Percentiles rank a stretch among this genome's conserved stretches.
phyloP scores from a whole-genome alignment of 2,113 vertebrate genomes.

The Dolichallabes microphthalmus region DNA sequence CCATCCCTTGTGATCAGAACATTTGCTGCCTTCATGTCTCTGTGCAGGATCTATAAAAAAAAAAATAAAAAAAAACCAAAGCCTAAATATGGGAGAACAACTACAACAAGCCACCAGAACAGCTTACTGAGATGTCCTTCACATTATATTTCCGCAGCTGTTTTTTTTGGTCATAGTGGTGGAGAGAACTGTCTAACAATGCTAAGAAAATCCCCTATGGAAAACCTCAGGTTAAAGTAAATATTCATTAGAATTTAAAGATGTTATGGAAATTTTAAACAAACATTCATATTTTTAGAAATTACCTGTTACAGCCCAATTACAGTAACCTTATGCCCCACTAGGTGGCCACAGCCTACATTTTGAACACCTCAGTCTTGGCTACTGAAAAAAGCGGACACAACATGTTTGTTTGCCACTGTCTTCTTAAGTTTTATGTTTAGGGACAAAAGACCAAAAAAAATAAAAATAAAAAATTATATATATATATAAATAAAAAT shows the following conservation, averaged over 20 bases:
- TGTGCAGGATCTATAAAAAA: conserved; percentile 85
- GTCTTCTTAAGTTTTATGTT: too few species aligned
- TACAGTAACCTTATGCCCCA: too few species aligned
- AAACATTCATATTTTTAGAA: too few species aligned
- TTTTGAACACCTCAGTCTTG: not conserved
- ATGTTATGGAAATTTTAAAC: too few species aligned
- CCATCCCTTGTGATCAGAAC: conserved; percentile 95
- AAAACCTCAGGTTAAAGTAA: not conserved
- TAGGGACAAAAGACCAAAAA: too few species aligned
- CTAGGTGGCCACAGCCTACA: too few species aligned
- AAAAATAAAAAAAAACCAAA: not conserved
- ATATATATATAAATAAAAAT: too few species aligned
- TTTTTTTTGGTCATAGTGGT: not conserved
- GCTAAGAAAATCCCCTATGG: not conserved
- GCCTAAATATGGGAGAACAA: not conserved
- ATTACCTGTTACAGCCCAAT: too few species aligned
- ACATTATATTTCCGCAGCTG: not conserved
- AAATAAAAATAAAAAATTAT: too few species aligned
- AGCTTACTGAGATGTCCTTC: not conserved
- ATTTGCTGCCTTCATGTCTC: conserved; percentile 97
- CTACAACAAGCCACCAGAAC: not conserved
- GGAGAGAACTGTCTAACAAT: not conserved
- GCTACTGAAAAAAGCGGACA: not conserved
- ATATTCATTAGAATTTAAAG: too few species aligned
- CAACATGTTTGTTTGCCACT: too few species aligned